A percentile compares a stretch with the other conserved stretches of the same genome.
Conservation (phyloP, 1,140 invertebrate genomes). For the Eurosta solidaginis region DNA sequence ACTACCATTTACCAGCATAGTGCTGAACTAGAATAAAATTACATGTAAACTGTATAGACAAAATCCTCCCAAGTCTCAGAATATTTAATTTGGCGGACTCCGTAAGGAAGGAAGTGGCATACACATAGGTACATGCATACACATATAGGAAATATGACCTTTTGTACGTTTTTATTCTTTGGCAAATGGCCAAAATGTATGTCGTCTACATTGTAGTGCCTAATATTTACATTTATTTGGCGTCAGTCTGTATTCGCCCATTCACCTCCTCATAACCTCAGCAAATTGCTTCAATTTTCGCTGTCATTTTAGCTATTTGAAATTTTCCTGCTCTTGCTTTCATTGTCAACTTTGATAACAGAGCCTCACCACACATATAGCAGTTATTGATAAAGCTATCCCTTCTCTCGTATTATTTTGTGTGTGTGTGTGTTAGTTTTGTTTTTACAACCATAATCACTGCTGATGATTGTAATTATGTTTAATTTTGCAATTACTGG, state of each 20-base stretch:
- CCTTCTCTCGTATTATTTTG: background rate
- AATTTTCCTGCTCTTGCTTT: background rate
- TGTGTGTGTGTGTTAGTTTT: background rate
- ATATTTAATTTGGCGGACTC: too few relatives aligned
- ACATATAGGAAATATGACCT: too few relatives aligned
- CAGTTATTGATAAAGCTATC: too few relatives aligned
- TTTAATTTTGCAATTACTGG: conserved; percentile 1
- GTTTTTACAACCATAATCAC: conserved; percentile 13
- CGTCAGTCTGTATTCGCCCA: background rate
- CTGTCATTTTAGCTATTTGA: background rate
- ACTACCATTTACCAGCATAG: too few relatives aligned
- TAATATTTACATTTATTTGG: background rate
- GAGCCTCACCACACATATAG: too few relatives aligned
- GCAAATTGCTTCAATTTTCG: background rate
- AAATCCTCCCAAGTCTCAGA: too few relatives aligned
- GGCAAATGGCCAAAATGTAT: background rate
- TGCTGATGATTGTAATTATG: conserved; percentile 22
- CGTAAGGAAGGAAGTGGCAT: too few relatives aligned
- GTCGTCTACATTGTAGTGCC: background rate
- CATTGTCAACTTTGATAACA: too few relatives aligned
- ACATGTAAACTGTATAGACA: too few relatives aligned
- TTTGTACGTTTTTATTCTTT: background rate
- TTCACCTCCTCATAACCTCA: background rate
- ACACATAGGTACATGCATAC: too few relatives aligned
- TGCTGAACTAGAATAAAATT: too few relatives aligned